These are phyloP conservation scores for Sebastolobus altivelis DNA, from an alignment of 2,797 vertebrate species.

Conservation along the genomic window DNA sequence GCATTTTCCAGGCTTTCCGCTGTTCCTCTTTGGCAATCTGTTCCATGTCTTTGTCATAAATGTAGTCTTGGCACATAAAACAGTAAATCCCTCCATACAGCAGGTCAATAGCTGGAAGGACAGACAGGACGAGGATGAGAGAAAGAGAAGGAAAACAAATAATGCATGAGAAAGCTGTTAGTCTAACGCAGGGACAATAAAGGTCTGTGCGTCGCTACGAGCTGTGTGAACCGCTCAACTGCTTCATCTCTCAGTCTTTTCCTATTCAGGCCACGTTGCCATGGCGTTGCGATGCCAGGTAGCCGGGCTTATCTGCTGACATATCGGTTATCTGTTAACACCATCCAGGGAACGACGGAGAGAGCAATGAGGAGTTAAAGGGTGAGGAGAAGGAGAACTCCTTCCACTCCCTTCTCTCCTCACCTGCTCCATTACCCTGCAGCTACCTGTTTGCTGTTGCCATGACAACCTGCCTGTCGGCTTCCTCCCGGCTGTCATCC, in stretches of 20 bases:
- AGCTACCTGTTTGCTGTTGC: conserved; percentile 74
- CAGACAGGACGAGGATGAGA: conserved; percentile 9
- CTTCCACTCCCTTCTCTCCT: conserved; percentile 16
- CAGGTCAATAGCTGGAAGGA: conserved; percentile 92
- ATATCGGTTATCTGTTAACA: conserved; percentile 53
- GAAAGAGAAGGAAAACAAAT: neutral
- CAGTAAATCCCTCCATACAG: conserved; percentile 98
- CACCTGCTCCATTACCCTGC: conserved; percentile 47
- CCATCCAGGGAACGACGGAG: conserved; percentile 1
- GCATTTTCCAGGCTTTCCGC: conserved; percentile 97
- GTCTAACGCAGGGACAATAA: conserved; percentile 8
- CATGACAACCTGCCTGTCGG: conserved; percentile 67
- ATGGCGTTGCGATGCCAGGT: conserved; percentile 28
- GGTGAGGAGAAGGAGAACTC: conserved; percentile 23
- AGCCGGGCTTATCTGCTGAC: conserved; percentile 48
- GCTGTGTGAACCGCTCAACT: conserved; percentile 5
- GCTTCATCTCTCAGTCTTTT: conserved; percentile 11
- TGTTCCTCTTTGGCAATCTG: conserved; percentile 99
- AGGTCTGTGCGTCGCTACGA: neutral
- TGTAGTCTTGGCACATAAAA: conserved; percentile 99
- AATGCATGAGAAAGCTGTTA: neutral
- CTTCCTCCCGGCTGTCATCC: conserved; percentile 35
- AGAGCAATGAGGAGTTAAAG: conserved; percentile 12
- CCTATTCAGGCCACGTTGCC: conserved; percentile 43
- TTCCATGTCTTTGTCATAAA: conserved; percentile 99